Evolutionary conservation across 2,888 invertebrate genomes (phyloP), one percentile per base, ranked within the genome.

Genomic region (Pandemis corylana): DNA sequence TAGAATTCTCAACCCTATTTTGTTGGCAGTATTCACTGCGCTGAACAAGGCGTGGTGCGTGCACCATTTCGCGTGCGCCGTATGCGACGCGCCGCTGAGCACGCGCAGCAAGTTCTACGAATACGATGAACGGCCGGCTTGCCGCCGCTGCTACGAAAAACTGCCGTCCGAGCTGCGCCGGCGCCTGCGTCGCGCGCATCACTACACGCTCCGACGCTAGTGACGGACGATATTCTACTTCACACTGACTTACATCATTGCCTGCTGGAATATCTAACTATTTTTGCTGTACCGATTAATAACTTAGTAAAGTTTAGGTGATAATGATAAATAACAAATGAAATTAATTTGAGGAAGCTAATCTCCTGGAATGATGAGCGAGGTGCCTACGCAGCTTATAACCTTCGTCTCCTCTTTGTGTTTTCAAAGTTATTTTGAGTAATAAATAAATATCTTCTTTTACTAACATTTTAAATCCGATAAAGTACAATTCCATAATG

Each of bases 41-140:
- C 94, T 99, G 87, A 99, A 99, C 94, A 99, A 99, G 94, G 98
- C 99, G 63, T 99, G 99, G 99, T 99, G 99, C 92, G 98, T 98
- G 70, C 98, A 99, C 89, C 99, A 99, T 93, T 99, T 99, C 92
- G 98, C 99, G 68, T 99, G 99, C 91, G 97, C 98, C 5, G 96
- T 99, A 79, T 99, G 99, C 93, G 99, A 99, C 92, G 97, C 97
- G 84, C 97, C 99, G 85, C 97, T 99, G 95, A 98, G 97, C 87
- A 98, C 99, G 81, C 98, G 99, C 94, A 98, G 99, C 61, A 99
- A 99, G 93, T 99, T 99, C 95, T 99, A 99, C 91, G 99, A 99
- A 93, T 98, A 99, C 90, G 99, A 99, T 94, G 96, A 99, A 93
- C 98, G 99, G 86, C 99, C 99, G 49, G 99, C 98, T 12, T 99